phyloP scores from a whole-genome alignment of 2,888 invertebrate species.

The Drosophila paranaensis region DNA sequence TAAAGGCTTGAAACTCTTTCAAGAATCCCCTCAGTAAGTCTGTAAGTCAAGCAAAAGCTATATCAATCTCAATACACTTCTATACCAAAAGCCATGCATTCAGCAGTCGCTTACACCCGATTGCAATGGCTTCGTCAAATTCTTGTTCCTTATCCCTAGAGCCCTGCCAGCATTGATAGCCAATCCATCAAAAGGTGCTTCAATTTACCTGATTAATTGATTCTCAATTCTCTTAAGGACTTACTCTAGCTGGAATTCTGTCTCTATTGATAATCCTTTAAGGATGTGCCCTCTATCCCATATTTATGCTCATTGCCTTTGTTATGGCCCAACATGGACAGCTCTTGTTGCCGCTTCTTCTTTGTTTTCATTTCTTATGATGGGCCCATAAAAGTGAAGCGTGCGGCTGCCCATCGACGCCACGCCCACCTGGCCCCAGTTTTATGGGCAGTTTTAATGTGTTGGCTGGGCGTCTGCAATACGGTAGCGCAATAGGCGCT shows the following conservation, averaged over 20 bases:
- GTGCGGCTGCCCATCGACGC: conserved; percentile 24
- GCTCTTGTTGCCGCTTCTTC: not conserved
- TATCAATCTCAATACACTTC: too few relatives aligned
- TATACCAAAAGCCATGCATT: not conserved
- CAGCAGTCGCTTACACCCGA: not conserved
- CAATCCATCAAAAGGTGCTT: conserved; percentile 25
- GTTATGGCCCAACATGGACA: conserved; percentile 1
- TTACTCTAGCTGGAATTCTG: not conserved
- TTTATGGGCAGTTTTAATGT: conserved; percentile 40
- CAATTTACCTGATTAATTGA: conserved; percentile 4
- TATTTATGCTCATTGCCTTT: not conserved
- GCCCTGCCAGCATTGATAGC: conserved; percentile 10
- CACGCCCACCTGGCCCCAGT: conserved; percentile 42
- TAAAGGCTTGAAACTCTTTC: not conserved
- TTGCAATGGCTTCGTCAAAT: not conserved
- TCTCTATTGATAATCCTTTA: conserved; percentile 16
- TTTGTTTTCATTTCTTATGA: conserved; percentile 7
- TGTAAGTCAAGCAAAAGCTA: too few relatives aligned
- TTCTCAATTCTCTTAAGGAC: conserved; percentile 2
- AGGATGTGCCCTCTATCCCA: not conserved
- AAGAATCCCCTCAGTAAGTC: too few relatives aligned
- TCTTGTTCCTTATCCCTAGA: not conserved
- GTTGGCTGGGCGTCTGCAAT: conserved; percentile 20
- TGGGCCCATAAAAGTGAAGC: conserved; percentile 39
- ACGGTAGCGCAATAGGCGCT: conserved; percentile 33